Conservation (phyloP, 1,140 invertebrate species). For the Trachymyrmex septentrionalis region DNA sequence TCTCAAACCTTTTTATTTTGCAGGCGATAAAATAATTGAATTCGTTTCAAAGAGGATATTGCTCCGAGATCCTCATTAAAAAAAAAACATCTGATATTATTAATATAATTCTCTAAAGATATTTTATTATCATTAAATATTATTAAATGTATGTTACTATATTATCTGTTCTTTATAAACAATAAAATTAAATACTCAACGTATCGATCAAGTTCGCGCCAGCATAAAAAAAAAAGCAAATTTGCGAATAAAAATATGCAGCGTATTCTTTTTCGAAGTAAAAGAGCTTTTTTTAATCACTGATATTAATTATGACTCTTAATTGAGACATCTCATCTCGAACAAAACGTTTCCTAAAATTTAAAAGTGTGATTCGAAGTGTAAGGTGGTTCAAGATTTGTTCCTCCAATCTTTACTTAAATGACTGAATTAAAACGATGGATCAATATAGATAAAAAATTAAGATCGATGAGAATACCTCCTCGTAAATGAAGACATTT, state of each 20-base stretch:
- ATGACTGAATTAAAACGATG: neutral
- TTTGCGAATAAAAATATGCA: neutral
- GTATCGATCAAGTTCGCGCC: neutral
- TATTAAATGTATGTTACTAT: neutral
- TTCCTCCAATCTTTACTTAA: neutral
- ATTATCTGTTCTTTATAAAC: neutral
- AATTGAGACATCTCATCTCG: neutral
- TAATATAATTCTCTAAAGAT: neutral
- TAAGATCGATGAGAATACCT: neutral
- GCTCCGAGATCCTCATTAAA: neutral
- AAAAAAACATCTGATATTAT: neutral
- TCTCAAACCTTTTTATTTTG: neutral
- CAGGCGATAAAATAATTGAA: slow-evolving; percentile 1
- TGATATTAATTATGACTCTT: neutral
- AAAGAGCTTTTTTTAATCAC: neutral
- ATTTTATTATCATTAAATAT: neutral
- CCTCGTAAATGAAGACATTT: neutral
- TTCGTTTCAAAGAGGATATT: neutral
- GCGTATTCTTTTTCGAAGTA: neutral
- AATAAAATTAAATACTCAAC: neutral
- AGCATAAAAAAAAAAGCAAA: neutral
- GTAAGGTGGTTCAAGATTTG: neutral
- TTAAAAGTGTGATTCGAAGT: neutral
- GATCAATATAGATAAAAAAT: neutral
- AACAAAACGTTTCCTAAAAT: neutral